Evolutionary conservation across 2,888 invertebrate genomes (phyloP).

Genomic region (Emesis furor): DNA sequence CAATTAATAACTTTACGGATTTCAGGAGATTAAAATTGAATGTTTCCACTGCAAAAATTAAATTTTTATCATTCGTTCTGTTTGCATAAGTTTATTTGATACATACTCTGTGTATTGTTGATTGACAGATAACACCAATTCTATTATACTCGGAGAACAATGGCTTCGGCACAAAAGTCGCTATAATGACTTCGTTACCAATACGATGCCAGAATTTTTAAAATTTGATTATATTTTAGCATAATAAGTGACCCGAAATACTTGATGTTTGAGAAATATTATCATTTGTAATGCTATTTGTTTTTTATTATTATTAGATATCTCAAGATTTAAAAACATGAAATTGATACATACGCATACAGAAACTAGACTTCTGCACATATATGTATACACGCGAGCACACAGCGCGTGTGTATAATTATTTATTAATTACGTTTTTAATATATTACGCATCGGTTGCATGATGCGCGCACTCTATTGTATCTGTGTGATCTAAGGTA

Average conservation of each 20-base stretch:
- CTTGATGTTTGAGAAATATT: not conserved
- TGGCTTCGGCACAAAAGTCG: not conserved
- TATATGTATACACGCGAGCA: too few species aligned
- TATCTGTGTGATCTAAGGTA: too few species aligned
- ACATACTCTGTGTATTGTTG: not conserved
- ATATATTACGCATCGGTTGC: too few species aligned
- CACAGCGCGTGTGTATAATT: too few species aligned
- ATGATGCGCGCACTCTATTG: too few species aligned
- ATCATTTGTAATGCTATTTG: too few species aligned
- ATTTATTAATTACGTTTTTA: too few species aligned
- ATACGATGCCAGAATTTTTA: not conserved
- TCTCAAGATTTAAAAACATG: too few species aligned
- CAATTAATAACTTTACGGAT: not conserved
- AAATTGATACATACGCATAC: too few species aligned
- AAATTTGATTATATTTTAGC: not conserved
- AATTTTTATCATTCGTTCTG: conserved; percentile 1
- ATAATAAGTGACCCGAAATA: not conserved
- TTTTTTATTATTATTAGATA: too few species aligned
- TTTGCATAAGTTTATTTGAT: not conserved
- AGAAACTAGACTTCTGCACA: too few species aligned
- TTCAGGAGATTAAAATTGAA: not conserved
- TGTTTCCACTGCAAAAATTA: not conserved
- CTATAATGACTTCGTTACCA: not conserved
- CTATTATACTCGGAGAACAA: not conserved
- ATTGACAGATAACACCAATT: not conserved